These are phyloP conservation scores for Arion vulgaris DNA, from an alignment of 1,140 invertebrate species.

Conservation along the genomic window DNA sequence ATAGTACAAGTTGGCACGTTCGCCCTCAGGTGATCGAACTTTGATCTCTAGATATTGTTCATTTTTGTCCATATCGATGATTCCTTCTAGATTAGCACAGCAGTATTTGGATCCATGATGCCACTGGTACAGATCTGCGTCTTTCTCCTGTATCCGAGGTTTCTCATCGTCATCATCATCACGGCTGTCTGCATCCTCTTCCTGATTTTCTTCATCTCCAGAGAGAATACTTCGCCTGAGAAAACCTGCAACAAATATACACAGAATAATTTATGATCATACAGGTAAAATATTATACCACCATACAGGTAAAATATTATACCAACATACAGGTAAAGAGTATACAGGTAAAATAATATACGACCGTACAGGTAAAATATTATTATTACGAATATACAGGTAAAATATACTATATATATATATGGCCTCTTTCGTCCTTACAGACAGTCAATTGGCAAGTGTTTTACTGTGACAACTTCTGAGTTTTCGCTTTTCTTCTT, in stretches of 20 bases:
- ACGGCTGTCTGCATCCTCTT: conserved; percentile 61
- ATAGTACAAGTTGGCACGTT: conserved; percentile 75
- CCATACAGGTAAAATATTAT: too few species aligned
- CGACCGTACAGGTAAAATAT: too few species aligned
- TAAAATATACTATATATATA: too few species aligned
- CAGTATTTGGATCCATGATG: conserved; percentile 85
- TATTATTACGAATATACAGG: too few species aligned
- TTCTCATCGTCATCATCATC: conserved; percentile 22
- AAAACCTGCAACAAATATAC: conserved; percentile 71
- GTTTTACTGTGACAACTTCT: too few species aligned
- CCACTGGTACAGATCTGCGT: conserved; percentile 85
- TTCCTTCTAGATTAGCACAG: conserved; percentile 81
- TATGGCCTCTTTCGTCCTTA: too few species aligned
- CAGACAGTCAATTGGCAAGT: too few species aligned
- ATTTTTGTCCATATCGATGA: conserved; percentile 79
- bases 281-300: too few species aligned
- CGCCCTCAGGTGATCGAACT: conserved; percentile 79
- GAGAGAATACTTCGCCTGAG: conserved; percentile 77
- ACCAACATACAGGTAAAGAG: too few species aligned
- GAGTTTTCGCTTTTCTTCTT: too few species aligned
- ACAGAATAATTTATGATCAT: too few species aligned
- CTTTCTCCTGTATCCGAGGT: conserved; percentile 48
- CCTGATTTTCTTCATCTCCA: conserved; percentile 67
- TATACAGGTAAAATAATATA: too few species aligned
- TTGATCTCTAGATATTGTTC: conserved; percentile 77